A percentile compares a stretch with the other conserved stretches of the same genome.
phyloP scores from a whole-genome alignment of 2,888 invertebrate species.

The Ptychoptera contaminata region DNA sequence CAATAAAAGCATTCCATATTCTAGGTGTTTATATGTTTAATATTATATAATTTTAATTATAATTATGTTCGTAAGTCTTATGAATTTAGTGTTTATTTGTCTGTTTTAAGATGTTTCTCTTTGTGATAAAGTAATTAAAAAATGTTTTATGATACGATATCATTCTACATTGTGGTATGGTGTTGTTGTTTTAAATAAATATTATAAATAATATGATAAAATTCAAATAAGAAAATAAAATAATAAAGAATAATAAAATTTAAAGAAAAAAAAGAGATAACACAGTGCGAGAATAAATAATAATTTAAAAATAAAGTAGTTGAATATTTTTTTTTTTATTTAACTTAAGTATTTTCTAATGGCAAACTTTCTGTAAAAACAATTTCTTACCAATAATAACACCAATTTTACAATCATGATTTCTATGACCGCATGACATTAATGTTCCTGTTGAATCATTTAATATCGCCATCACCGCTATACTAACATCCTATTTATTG shows the following conservation, averaged over 20 bases:
- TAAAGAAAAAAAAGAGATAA: background rate
- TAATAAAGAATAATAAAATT: background rate
- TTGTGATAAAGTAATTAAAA: no score
- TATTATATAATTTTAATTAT: no score
- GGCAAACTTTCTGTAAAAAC: no score
- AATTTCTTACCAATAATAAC: constrained; percentile 49
- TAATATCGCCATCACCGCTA: constrained; percentile 77
- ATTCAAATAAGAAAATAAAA: background rate
- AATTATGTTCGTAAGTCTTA: no score
- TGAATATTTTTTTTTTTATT: background rate
- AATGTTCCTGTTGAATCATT: constrained; percentile 90
- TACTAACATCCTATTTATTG: constrained; percentile 51
- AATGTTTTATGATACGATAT: no score
- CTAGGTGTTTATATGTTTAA: no score
- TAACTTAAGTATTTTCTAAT: background rate
- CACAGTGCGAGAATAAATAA: background rate
- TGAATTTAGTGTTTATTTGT: no score
- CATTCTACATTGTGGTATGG: no score
- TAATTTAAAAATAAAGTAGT: constrained; percentile 2
- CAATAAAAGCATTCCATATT: no score
- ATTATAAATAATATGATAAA: background rate
- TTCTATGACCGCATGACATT: constrained; percentile 81
- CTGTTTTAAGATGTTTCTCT: no score
- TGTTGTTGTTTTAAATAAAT: no score
- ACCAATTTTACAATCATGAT: constrained; percentile 63